Evolutionary conservation across 2,113 vertebrate genomes (phyloP), one percentile per base, ranked within the genome.

Genomic region (Guaruba guarouba): DNA sequence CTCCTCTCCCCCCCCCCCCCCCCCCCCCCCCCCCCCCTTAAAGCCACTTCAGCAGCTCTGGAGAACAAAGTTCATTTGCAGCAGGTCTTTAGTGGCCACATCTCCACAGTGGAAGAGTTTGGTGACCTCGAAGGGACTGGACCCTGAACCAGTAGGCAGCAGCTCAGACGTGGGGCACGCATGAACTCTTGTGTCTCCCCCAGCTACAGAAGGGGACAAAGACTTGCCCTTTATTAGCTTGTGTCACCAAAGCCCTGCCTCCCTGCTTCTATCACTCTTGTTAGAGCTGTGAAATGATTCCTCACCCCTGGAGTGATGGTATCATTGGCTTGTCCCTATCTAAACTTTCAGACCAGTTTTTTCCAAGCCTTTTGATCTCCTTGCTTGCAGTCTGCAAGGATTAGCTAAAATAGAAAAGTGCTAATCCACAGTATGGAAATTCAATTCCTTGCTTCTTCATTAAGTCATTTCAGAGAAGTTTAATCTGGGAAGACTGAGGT

Each of bases 401-500:
- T 95, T 73, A 91, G 27, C 57, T 79, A 39, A 81, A 75, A 86
- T 3, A 88, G 68, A 51, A 51, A 63, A 90, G 54, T 41, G 71
- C 46, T 81, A 74, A 92, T 75, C 73, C 83, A 83, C n/a, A 25
- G 43, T 5, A 63, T 33, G 64, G 91, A 90, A 92, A 88, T 80
- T 73, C 79, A 77, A 82, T 92, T 63, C 82, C 88, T 74, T 54
- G 80, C 73, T 2, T 2, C 51, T 75, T 24, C 54, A 17, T 80
- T 48, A 41, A 57, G 83, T 66, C 39, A 70, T 67, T 88, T 77
- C 51, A 81, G 80, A 66, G 84, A 48, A 84, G 48, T 86, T 93
- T 63, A 54, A 86, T 39, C 55, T 90, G 75, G 41, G 51, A 70
- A 70, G 28, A 27, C 52, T 0, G 66, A 73, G 49, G 43, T 4